A percentile compares a stretch with the other conserved stretches of the same genome.
Evolutionary conservation across 2,888 invertebrate species (phyloP).

Genomic region (Syrphus vitripennis): DNA sequence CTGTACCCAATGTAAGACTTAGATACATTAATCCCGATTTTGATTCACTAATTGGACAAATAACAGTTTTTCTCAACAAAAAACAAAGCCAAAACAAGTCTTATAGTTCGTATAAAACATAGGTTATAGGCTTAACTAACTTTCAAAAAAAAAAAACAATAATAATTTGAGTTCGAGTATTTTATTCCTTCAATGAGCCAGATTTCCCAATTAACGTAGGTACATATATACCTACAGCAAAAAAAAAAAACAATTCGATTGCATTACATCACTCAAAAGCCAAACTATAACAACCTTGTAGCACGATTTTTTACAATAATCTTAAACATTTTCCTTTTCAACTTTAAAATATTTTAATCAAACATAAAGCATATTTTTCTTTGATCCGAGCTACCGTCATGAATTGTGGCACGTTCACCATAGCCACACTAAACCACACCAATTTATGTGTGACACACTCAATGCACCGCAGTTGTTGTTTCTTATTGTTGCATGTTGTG

Average conservation of each 20-base stretch:
- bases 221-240: too few species aligned
- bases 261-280: slow-evolving; percentile 40
- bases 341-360: slow-evolving; percentile 59
- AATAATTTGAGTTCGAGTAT: background rate
- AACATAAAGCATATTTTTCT: slow-evolving; percentile 60
- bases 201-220: slow-evolving; percentile 37
- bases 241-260: background rate
- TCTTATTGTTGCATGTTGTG: background rate
- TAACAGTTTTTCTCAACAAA: background rate
- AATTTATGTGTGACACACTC: slow-evolving; percentile 41
- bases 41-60: slow-evolving; percentile 4
- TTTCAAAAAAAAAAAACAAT: slow-evolving; percentile 19
- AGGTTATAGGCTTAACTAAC: background rate
- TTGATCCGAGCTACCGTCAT: slow-evolving; percentile 35
- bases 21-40: background rate
- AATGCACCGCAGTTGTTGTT: background rate
- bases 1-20: background rate
- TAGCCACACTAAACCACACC: background rate
- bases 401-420: slow-evolving; percentile 23
- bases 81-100: background rate
- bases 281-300: slow-evolving; percentile 52
- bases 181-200: slow-evolving; percentile 16
- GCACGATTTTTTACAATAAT: slow-evolving; percentile 53
- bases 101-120: background rate
- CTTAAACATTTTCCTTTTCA: slow-evolving; percentile 39